These are phyloP conservation scores for Microcaecilia unicolor DNA, from an alignment of 2,797 vertebrate species.

Conservation along the genomic window DNA sequence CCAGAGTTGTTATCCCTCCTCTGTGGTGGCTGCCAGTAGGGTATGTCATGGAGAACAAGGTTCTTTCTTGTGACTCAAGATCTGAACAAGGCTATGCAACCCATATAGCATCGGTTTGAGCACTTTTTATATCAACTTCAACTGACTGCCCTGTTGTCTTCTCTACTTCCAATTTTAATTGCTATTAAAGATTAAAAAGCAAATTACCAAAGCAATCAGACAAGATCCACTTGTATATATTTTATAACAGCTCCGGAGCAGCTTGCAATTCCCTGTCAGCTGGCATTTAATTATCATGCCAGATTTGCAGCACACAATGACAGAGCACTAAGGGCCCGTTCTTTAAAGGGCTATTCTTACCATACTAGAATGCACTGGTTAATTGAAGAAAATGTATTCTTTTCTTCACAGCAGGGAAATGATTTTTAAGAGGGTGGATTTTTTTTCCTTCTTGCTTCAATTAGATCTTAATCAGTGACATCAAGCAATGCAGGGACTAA, in stretches of 20 bases:
- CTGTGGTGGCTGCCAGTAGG: no score
- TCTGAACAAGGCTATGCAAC: conserved; percentile 1
- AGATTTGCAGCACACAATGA: conserved; percentile 42
- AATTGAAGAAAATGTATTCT: conserved; percentile 11
- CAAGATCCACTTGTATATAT: conserved; percentile 45
- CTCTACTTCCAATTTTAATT: conserved; percentile 19
- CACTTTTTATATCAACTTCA: no score
- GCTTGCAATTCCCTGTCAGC: conserved; percentile 53
- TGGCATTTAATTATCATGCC: conserved; percentile 49
- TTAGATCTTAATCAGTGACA: no score
- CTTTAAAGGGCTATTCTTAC: conserved; percentile 28
- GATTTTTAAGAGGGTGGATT: no score
- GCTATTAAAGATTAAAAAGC: conserved; percentile 35
- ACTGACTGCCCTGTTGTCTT: neutral
- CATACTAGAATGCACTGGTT: conserved; percentile 21
- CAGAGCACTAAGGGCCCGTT: conserved; percentile 39
- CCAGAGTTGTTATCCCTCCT: no score
- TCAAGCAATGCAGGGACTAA: no score
- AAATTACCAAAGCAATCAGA: conserved; percentile 47
- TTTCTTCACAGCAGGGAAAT: conserved; percentile 9
- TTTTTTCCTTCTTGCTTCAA: no score
- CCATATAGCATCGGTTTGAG: no score
- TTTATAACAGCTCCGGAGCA: conserved; percentile 31
- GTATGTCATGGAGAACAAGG: no score
- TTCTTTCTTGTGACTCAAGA: no score